Percentiles rank a stretch among this genome's conserved stretches.
Conservation (phyloP, 2,113 vertebrate species). For the Crotophaga sulcirostris region DNA sequence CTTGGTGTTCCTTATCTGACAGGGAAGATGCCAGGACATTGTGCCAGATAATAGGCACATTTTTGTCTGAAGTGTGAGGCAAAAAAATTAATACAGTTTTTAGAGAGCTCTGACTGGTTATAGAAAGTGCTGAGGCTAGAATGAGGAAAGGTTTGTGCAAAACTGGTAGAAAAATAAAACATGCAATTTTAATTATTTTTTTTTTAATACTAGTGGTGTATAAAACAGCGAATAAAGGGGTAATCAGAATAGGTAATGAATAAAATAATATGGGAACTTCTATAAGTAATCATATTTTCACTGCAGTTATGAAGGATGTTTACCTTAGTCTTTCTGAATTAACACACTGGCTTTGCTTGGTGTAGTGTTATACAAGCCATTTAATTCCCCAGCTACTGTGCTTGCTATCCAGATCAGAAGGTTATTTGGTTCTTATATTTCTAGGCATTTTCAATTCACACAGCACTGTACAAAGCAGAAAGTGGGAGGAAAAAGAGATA, state of each 20-base stretch:
- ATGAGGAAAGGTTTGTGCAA: neutral
- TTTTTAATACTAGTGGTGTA: neutral
- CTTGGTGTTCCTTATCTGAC: neutral
- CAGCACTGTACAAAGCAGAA: neutral
- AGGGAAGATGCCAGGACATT: neutral
- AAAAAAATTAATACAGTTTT: neutral
- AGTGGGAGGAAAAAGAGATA: neutral
- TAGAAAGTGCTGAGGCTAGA: neutral
- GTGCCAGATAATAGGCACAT: neutral
- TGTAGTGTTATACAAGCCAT: neutral
- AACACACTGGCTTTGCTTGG: neutral
- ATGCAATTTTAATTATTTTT: neutral
- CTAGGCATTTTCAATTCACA: neutral
- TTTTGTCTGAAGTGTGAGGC: neutral
- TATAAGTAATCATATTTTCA: neutral
- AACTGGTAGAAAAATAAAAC: neutral
- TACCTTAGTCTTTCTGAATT: neutral
- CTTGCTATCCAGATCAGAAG: neutral
- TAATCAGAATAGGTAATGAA: neutral
- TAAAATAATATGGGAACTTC: neutral
- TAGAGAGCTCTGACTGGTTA: neutral
- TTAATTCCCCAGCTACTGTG: neutral
- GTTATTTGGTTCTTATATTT: neutral
- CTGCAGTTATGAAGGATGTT: neutral
- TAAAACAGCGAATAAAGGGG: neutral